Evolutionary conservation across 2,113 vertebrate species (phyloP).

Genomic region (Anas platyrhynchos): DNA sequence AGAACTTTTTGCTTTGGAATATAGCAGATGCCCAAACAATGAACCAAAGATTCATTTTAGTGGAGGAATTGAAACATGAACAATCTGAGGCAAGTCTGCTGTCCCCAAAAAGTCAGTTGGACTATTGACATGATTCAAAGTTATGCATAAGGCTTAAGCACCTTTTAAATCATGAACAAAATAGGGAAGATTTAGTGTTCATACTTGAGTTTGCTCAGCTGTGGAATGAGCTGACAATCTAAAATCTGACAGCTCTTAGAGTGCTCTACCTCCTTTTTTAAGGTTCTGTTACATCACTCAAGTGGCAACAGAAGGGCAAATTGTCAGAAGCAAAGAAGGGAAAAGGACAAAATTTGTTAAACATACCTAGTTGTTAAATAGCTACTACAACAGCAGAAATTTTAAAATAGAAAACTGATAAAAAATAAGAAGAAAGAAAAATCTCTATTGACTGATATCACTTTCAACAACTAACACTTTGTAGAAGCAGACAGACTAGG

Average conservation of each 20-base stretch:
- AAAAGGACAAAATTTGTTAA: neutral
- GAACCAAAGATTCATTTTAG: neutral
- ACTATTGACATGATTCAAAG: neutral
- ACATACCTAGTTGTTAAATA: neutral
- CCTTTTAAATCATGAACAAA: conserved; percentile 4
- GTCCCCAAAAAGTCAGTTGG: neutral
- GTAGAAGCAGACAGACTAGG: neutral
- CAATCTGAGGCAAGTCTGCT: neutral
- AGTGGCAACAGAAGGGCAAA: neutral
- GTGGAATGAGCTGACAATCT: conserved; percentile 43
- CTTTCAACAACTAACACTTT: neutral
- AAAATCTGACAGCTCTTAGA: conserved; percentile 25
- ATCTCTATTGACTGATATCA: neutral
- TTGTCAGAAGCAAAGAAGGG: neutral
- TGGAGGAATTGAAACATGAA: neutral
- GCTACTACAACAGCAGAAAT: neutral
- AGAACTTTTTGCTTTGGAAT: neutral
- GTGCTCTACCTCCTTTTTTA: neutral
- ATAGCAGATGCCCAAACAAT: neutral
- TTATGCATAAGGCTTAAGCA: conserved; percentile 24
- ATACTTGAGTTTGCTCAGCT: conserved; percentile 12
- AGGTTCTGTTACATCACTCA: neutral
- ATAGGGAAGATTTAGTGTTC: conserved; percentile 32
- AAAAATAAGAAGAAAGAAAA: neutral
- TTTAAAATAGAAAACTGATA: neutral